Conservation (phyloP, 2,797 vertebrate species). For the Arrhamphus sclerolepis region DNA sequence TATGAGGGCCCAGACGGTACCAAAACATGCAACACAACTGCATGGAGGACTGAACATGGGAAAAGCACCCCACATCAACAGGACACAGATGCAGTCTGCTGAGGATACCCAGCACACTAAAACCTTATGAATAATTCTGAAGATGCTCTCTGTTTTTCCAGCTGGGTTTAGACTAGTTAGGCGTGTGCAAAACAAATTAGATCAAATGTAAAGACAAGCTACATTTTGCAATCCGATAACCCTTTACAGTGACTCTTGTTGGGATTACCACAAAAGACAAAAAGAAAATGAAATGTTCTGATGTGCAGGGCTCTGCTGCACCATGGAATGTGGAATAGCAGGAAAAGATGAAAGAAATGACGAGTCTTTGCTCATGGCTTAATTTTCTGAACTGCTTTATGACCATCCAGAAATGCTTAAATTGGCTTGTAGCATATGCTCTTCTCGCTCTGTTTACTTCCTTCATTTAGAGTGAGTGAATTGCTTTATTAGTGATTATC, state of each 20-base stretch:
- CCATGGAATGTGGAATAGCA: constrained; percentile 43
- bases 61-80: constrained; percentile 45
- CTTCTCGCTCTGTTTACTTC: constrained; percentile 74
- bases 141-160: constrained; percentile 48
- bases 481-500: constrained; percentile 81
- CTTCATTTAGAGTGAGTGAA: constrained; percentile 77
- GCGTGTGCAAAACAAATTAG: constrained; percentile 32
- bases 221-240: background rate
- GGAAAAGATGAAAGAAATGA: constrained; percentile 62
- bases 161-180: constrained; percentile 51
- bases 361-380: constrained; percentile 43
- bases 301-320: constrained; percentile 38
- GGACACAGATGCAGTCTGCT: constrained; percentile 69
- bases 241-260: no score
- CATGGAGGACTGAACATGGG: constrained; percentile 57
- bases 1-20: constrained; percentile 55
- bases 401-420: constrained; percentile 71
- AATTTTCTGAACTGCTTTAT: constrained; percentile 78
- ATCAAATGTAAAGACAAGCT: background rate
- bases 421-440: constrained; percentile 79
- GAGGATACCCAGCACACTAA: constrained; percentile 66
- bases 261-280: background rate
- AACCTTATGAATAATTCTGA: constrained; percentile 79
- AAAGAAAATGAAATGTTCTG: constrained; percentile 10
- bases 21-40: constrained; percentile 69